Evolutionary conservation across 35 echinoderm and acorn worm genomes (phyloP), one percentile per base, ranked within the genome.

Genomic region (Ophioderma brevispina): DNA sequence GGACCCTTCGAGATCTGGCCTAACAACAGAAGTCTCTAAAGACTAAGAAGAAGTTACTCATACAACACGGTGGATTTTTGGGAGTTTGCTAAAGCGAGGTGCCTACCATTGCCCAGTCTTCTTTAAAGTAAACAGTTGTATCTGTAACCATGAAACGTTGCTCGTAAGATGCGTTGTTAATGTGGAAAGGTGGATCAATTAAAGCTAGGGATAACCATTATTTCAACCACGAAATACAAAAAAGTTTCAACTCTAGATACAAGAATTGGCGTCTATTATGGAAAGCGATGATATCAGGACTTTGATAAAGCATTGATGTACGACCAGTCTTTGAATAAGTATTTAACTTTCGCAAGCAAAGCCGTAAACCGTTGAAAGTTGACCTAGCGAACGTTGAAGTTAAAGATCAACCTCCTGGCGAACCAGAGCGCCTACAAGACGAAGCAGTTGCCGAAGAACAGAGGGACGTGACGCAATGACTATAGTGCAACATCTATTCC

Each of bases 21-120:
- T 38, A 90, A 81, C 90, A 93, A 39, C 38, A 77, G 6, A 85
- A 33, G 40, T 86, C 76, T 32, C 50, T 50, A 13, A 81, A 64
- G 0, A 76, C 19, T 10, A 81, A 78, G 23, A 87, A 83, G 77
- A 0, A 88, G 0, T 64, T 82, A 13, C 37, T 87, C 1, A 33
- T 93, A 3, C 91, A 88, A 40, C 85, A 87, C n/a, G 90, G 84
- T 32, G 90, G 90, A 56, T 93, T 93, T 82, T 33, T 87, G 28
- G 85, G 85, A 6, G 25, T 50, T n/a, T 19, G 0, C 88, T 21
- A 76, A 55, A 18, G 83, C 91, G 19, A 82, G 25, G 55, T 93
- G 31, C 18, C 36, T 13, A 85, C 76, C 0, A 38, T 92, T 35
- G 82, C 52, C 14, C 21, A 63, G 37, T 13, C 28, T 63, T 23